Percentiles rank a stretch among this genome's conserved stretches.
Evolutionary conservation across 2,113 vertebrate genomes (phyloP).

Genomic region (Struthio camelus): DNA sequence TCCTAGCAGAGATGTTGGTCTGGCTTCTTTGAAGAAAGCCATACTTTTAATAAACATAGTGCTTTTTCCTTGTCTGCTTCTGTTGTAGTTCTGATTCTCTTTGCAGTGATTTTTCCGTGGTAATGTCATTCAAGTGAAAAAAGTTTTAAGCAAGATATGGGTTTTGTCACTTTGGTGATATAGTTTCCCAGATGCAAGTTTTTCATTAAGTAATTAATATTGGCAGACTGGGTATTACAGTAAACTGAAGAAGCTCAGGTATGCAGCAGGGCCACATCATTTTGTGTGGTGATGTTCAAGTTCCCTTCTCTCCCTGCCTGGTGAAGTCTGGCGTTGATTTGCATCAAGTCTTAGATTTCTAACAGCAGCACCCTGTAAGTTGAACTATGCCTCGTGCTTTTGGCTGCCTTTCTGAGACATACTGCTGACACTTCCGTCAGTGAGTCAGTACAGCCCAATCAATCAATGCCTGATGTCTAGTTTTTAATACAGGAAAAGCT

Average conservation of each 20-base stretch:
- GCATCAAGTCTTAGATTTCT: constrained; percentile 33
- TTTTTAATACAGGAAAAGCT: constrained; percentile 12
- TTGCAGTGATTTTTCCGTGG: constrained; percentile 40
- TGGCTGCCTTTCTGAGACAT: constrained; percentile 2
- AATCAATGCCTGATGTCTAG: constrained; percentile 1
- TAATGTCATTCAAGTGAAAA: constrained; percentile 21
- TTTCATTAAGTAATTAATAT: constrained; percentile 52
- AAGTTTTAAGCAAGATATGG: constrained; percentile 50
- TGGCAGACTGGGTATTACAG: constrained; percentile 38
- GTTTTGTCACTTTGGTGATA: constrained; percentile 42
- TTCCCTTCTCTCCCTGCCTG: background rate
- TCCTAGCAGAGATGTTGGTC: background rate
- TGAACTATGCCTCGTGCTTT: background rate
- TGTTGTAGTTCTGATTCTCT: background rate
- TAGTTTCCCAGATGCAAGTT: constrained; percentile 23
- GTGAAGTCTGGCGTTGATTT: constrained; percentile 31
- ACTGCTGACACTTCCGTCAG: constrained; percentile 22
- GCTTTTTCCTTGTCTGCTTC: constrained; percentile 5
- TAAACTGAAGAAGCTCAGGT: background rate
- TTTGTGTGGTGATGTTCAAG: background rate
- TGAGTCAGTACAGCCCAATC: background rate
- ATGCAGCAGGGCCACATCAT: background rate
- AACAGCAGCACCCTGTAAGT: background rate
- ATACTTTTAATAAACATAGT: background rate
- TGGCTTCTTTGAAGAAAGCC: background rate